Evolutionary conservation across 23 tunicate genomes (phyloP), one percentile per base, ranked within the genome.

Genomic region (Ciona savignyi): DNA sequence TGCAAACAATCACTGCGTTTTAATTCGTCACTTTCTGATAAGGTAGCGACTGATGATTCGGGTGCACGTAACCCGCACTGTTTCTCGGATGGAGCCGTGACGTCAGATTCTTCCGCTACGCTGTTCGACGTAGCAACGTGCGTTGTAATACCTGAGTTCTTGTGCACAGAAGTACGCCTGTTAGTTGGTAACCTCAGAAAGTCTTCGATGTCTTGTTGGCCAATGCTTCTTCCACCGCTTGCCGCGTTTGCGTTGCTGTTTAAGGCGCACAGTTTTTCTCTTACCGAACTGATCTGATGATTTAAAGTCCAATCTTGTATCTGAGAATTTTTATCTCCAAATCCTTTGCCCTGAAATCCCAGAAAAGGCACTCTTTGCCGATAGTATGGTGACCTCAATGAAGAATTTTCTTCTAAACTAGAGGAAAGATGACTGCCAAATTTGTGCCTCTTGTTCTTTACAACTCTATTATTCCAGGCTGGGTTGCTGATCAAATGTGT

Each of bases 241-340:
- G 80, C 66, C 23, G 80, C 80, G 80, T 76, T 76, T 76, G 80
- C 80, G 80, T 76, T 76, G 27, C 71, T 63, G 56, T 76, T 76
- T 6, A 76, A 64, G 22, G 67, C 80, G 32, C 56, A 42, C 56
- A 42, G 56, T 15, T 42, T 42, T 42, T 42, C 56, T 6, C 56
- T 42, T 15, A 42, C 56, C 56, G 56, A 42, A 15, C 56, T 42
- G 9, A 42, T 42, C 15, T 42, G 11, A 42, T 15, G 56, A 42
- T 15, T 15, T 6, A 42, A 6, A 42, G 56, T 6, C 56, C 56
- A 15, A 15, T 42, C 56, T 42, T 42, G 56, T 6, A 42, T 42
- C 11, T 42, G 9, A 42, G 9, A 42, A 15, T 6, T 6, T 9
- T 15, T 42, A 42, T 42, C 56, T 15, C 15, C 56, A n/a, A n/a